A percentile compares a stretch with the other conserved stretches of the same genome.
These are phyloP conservation scores for Anguilla obscura DNA, from an alignment of 2,797 vertebrate species.

Conservation along the genomic window DNA sequence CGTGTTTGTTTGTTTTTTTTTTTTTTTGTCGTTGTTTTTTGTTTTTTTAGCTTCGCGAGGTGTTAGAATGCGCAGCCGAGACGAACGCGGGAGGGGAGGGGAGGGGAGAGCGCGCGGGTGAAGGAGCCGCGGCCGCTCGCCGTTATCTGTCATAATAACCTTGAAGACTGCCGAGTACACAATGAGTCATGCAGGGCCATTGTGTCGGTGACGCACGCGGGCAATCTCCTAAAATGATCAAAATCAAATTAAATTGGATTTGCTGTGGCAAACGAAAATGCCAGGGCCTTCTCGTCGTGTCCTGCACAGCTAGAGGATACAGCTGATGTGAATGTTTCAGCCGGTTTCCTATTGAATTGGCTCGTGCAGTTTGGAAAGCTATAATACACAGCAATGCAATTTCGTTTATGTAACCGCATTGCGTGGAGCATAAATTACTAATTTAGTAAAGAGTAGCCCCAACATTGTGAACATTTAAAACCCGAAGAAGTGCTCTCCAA, in stretches of 20 bases:
- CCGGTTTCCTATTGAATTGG: not conserved
- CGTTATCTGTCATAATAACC: constrained; percentile 46
- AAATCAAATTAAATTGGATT: constrained; percentile 44
- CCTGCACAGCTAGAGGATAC: not conserved
- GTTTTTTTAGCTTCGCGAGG: not conserved
- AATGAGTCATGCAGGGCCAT: constrained; percentile 47
- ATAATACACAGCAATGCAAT: not conserved
- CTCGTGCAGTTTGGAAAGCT: not conserved
- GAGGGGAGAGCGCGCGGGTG: constrained; percentile 13
- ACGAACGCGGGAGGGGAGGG: not conserved
- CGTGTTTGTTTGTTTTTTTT: not conserved
- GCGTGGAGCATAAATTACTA: not conserved
- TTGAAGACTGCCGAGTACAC: constrained; percentile 43
- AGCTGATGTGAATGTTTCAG: constrained; percentile 23
- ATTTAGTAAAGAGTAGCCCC: not conserved
- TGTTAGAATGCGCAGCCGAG: constrained; percentile 1
- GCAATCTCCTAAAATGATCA: constrained; percentile 47
- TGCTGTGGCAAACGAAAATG: constrained; percentile 26
- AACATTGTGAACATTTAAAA: not conserved
- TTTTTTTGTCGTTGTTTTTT: not conserved
- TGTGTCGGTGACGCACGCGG: constrained; percentile 47
- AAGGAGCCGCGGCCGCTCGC: constrained; percentile 21
- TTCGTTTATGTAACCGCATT: not conserved
- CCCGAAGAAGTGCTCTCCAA: not conserved
- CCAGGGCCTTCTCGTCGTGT: constrained; percentile 22